Base-by-base conservation (phyloP, 2,888 invertebrate genomes). In the Leptopilina syphax region DNA sequence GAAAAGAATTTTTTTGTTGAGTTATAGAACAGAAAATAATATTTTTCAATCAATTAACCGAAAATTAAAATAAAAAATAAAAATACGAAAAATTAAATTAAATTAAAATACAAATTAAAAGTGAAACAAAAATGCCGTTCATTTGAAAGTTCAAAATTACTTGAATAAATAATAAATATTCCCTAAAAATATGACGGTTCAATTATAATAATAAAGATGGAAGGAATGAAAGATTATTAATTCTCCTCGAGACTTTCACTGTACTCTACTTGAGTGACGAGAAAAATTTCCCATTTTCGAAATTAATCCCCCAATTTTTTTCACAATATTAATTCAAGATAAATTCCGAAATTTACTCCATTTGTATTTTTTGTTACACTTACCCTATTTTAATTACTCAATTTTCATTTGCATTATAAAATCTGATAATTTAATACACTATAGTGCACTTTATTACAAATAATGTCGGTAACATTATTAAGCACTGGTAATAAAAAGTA, bases 401-500 rank as follows among this genome's bases (percentile, higher is more conserved):
- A 50, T 50, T 47, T 27, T 70, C 27, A 70, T 50, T 70, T 6
- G 50, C 12, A 54, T 47, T 27, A 13, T 50, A 27, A 70, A 27
- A 70, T 54, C 27, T 70, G 10, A 27, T 68, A 50, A 24, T 63
- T 63, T 24, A 24, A 63, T 63, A 18, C 63, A 63, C 18, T 24
- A 63, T 24, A 63, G 18, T 27, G 41, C 41, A 67, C 13, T 44
- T 63, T 63, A 63, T 18, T 6, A 18, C 63, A 63, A 63, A 63
- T 18, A 63, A 63, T 63, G 18, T n/a, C 7, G 63, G 24, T 63
- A 63, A 63, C 18, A 8, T 9, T 63, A 63, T 63, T 63, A 63
- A 63, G 18, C 18, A 9, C 63, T 24, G 63, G 24, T 68, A 18
- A 54, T 70, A 54, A 70, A 70, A 54, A 70, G 50, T 70, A 13